phyloP scores from a whole-genome alignment of 23 tunicate species.

The Trididemnum clinides region DNA sequence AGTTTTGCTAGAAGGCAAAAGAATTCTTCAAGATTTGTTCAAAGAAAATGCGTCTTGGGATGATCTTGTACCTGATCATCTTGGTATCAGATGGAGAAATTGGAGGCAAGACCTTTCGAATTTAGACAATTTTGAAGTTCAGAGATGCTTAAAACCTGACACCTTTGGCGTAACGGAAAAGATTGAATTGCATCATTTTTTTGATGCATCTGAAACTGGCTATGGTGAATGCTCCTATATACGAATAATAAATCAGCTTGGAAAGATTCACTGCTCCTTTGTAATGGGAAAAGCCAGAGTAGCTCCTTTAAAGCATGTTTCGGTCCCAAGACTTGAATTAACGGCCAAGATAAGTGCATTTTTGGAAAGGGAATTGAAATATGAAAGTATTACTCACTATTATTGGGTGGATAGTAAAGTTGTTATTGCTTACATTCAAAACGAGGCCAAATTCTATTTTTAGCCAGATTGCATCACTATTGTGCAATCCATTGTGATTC shows the following conservation, averaged over 20 bases:
- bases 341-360: not conserved
- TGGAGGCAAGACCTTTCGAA: not conserved
- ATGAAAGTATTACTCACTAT: not conserved
- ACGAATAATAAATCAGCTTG: not conserved
- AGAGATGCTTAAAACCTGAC: slow-evolving; percentile 6
- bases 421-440: not conserved
- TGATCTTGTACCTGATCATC: not conserved
- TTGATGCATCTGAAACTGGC: slow-evolving; percentile 21
- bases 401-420: slow-evolving; percentile 20
- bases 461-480: too few species aligned
- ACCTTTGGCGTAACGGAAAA: not conserved
- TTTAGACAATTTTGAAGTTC: slow-evolving; percentile 17
- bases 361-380: not conserved
- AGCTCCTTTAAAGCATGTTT: slow-evolving; percentile 11
- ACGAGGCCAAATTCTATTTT: slow-evolving; percentile 16
- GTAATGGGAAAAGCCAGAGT: slow-evolving; percentile 31
- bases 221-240: slow-evolving; percentile 35
- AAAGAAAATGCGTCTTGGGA: not conserved
- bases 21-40: slow-evolving; percentile 7
- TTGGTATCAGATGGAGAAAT: not conserved
- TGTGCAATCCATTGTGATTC: too few species aligned
- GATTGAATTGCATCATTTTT: slow-evolving; percentile 16
- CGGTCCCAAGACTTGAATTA: slow-evolving; percentile 26
- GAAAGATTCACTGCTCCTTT: slow-evolving; percentile 16
- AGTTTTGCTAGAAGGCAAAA: slow-evolving; percentile 3